Evolutionary conservation across 2,888 invertebrate species (phyloP), one percentile per base, ranked within the genome.

Genomic region (Geotrupes spiniger): DNA sequence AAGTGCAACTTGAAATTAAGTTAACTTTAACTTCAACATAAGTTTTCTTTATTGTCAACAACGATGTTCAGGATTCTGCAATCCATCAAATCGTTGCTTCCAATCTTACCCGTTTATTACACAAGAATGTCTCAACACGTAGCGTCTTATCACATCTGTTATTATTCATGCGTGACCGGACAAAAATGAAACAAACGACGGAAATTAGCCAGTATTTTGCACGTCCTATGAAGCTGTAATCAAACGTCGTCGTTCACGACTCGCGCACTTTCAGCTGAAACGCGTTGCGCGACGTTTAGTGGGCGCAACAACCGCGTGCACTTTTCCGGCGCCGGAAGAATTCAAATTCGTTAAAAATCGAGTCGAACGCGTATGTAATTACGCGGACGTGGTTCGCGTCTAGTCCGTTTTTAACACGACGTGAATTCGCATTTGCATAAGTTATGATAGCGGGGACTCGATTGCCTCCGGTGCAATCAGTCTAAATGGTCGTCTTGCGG

Each of bases 341-440:
- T 25, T 21, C 31, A 42, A 42, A 42, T 42, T 42, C 17, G 11
- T 42, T 29, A 28, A 44, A 28, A 28, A 15, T 12, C 33, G 10
- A 25, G 4, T 39, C 37, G 44, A 28, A 44, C 37, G 17, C 27
- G 37, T 44, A 38, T 42, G 21, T 21, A 44, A 44, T 44, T 38
- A 44, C 27, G 44, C 28, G n/a, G 26, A 16, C 10, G 27, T 44
- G 26, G 25, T 37, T 44, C 28, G 36, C 12, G 44, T 36, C 10
- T 38, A 8, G 44, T 26, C 44, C 25, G 37, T 44, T 44, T 38
- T 37, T 44, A 37, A 37, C 44, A 37, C 44, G 44, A 44, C 17
- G 28, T 28, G 42, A 42, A 36, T 26, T 37, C 27, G 10, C 27
- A 44, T 44, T 44, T 44, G 36, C 36, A 44, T 44, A 44, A 44